Base-by-base conservation (phyloP, 2,113 vertebrate species). In the Hyperoodon ampullatus region DNA sequence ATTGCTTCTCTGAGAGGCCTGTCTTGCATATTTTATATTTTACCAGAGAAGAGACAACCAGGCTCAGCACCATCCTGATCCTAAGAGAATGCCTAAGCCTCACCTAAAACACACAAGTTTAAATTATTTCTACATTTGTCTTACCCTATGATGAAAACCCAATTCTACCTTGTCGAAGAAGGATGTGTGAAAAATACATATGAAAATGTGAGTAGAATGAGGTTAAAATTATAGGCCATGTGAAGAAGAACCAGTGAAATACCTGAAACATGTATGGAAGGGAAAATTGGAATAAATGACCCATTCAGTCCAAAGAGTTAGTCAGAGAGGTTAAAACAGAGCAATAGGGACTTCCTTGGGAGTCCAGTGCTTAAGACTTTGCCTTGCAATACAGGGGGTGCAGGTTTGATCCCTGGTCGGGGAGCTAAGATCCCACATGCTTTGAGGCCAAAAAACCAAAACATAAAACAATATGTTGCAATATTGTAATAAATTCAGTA, bases 281-380 rank as follows among this genome's bases (percentile, higher is more conserved):
- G 42, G 1, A 65, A 88, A 95, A 93, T 8, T 94, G 60, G 12
- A 66, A 96, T 82, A 78, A 97, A 75, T 85, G 30, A 71, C 14
- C 35, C 8, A 39, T 78, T 86, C 28, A 26, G 3, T 84, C 30
- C 95, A 85, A 96, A 92, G 12, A 33, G 30, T 92, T 68, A 74
- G 5, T 39, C 13, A 26, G 30, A 84, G 16, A 84, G 10, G 55
- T 83, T 92, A 47, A 47, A 11, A 47, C 44, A 47, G 44, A 47
- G 44, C 44, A 47, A 47, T 47, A 47, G 44, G 47, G 47, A 2
- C 12, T 13, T 50, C 47, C 47, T 12, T 16, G 50, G 50, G 14
- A 15, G 50, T 53, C 50, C 50, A 53, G 50, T 53, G 50, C 14
- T 5, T 53, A 53, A 53, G 50, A 15, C 50, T 53, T 53, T 0